phyloP scores from a whole-genome alignment of 2,888 invertebrate species.

The Nipponacmea schrenckii region DNA sequence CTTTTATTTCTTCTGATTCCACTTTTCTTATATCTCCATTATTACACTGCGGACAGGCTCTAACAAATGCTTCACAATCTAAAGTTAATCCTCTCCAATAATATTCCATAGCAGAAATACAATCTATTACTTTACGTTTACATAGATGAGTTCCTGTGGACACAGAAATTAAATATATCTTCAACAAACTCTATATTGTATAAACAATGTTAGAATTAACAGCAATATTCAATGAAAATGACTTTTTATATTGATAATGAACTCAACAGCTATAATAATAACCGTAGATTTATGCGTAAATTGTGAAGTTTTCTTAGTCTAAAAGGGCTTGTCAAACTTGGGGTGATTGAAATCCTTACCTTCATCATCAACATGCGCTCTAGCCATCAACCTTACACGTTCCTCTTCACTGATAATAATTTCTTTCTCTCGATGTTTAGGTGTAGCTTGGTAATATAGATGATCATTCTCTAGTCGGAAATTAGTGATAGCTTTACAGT shows the following conservation, averaged over 20 bases:
- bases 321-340: too few relatives aligned
- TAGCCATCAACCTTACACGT: neutral
- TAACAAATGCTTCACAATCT: conserved; percentile 46
- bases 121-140: conserved; percentile 32
- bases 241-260: too few relatives aligned
- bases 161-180: neutral
- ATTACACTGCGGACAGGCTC: conserved; percentile 43
- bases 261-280: too few relatives aligned
- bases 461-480: neutral
- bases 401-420: neutral
- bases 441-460: neutral
- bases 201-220: too few relatives aligned
- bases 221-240: too few relatives aligned
- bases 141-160: conserved; percentile 35
- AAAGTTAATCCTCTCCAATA: conserved; percentile 51
- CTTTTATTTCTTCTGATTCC: too few relatives aligned
- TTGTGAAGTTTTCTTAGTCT: too few relatives aligned
- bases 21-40: conserved; percentile 26
- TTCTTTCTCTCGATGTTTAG: neutral
- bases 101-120: conserved; percentile 30
- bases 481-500: neutral
- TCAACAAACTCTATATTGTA: too few relatives aligned
- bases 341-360: neutral
- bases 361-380: neutral
- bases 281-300: too few relatives aligned